Evolutionary conservation across 92 coral and sea anemone species (phyloP).

Genomic region (Paramuricea clavata): DNA sequence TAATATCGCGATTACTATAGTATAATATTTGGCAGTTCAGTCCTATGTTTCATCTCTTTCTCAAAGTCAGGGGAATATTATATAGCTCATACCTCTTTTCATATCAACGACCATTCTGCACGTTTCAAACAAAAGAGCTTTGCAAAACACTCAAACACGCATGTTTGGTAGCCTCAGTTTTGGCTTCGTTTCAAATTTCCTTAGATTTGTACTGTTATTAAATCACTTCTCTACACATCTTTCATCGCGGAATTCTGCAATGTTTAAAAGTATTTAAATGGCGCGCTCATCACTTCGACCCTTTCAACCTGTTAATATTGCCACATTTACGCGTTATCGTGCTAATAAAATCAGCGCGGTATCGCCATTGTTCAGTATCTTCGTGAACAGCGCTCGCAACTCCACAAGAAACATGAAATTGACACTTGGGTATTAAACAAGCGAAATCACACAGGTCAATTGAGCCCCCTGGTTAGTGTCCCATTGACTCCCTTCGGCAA

Average conservation of each 20-base stretch:
- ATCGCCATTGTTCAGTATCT: neutral
- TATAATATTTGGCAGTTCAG: no score
- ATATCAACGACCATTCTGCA: no score
- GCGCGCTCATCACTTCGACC: slow-evolving; percentile 23
- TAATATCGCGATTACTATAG: no score
- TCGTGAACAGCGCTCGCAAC: slow-evolving; percentile 8
- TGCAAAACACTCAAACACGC: no score
- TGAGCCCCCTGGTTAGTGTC: slow-evolving; percentile 19
- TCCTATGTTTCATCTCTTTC: no score
- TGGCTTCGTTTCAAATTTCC: neutral
- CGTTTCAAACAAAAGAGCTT: no score
- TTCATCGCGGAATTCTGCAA: slow-evolving; percentile 23
- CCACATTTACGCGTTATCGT: slow-evolving; percentile 22
- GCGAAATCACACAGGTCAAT: slow-evolving; percentile 32
- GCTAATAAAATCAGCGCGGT: slow-evolving; percentile 21
- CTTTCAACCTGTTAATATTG: neutral
- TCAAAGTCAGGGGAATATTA: no score
- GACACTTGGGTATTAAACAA: neutral
- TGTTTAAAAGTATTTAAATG: slow-evolving; percentile 28
- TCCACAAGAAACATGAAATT: neutral
- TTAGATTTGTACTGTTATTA: neutral
- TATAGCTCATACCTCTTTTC: no score
- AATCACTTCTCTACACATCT: neutral
- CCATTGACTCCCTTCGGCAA: neutral
- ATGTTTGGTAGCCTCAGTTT: no score